phyloP scores from a whole-genome alignment of 2,888 invertebrate genomes.

The Caenorhabditis imperialis region DNA sequence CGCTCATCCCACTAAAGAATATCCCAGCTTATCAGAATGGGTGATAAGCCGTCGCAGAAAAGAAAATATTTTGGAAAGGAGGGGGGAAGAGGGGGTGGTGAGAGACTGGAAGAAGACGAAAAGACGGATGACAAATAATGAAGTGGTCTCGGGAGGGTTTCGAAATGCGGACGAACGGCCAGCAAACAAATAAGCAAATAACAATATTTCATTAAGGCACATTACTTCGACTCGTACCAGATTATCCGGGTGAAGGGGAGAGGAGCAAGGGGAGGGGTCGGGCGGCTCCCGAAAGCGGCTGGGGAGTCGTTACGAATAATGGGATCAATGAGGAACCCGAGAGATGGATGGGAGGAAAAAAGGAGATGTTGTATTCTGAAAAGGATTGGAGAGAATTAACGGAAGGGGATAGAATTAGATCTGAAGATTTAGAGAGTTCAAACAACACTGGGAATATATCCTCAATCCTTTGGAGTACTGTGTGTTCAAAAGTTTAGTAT shows the following conservation, averaged over 20 bases:
- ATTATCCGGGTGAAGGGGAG: conserved; percentile 4
- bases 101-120: conserved; percentile 29
- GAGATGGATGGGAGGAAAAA: conserved; percentile 14
- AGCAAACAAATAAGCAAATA: conserved; percentile 8
- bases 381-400: conserved; percentile 21
- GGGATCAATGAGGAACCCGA: conserved; percentile 34
- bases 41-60: too few relatives aligned
- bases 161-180: conserved; percentile 1
- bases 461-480: too few relatives aligned
- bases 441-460: too few relatives aligned
- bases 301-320: conserved; percentile 39
- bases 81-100: conserved; percentile 9
- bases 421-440: conserved; percentile 2
- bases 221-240: conserved; percentile 1
- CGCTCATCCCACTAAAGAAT: too few relatives aligned
- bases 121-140: conserved; percentile 35
- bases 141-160: conserved; percentile 39
- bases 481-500: too few relatives aligned
- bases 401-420: conserved; percentile 31
- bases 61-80: too few relatives aligned
- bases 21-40: too few relatives aligned
- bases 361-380: too few relatives aligned
- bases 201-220: conserved; percentile 34
- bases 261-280: conserved; percentile 4
- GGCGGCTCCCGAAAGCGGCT: background rate